Base-by-base conservation (phyloP, 2,113 vertebrate genomes). In the Pseudorectes ferrugineus region DNA sequence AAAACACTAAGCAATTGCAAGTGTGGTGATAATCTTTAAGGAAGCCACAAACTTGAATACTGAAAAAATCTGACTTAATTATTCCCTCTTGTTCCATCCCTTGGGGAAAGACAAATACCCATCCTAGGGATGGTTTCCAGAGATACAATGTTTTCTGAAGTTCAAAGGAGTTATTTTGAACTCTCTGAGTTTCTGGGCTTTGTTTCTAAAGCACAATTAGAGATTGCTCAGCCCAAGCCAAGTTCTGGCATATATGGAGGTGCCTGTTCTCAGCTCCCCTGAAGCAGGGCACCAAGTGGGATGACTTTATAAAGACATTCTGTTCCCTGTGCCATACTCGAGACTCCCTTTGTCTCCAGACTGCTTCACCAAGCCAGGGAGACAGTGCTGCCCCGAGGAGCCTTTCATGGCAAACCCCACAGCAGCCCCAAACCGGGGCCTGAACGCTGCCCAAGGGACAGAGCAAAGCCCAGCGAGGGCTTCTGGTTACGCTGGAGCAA, bases 231-330 rank as follows among this genome's bases (percentile, higher is more conserved):
- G 77, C 75, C 62, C 88, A 70, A 86, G 91, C 90, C 95, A 97
- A 97, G 85, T 66, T 78, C 84, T 58, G 40, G 66, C 83, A 57
- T 85, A 51, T 48, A 80, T 31, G 82, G 88, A 85, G 78, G 79
- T 80, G 78, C 70, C 72, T 20, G 26, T 81, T 84, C 79, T n/a
- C 52, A 83, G 80, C 36, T 88, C 55, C 82, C 52, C 76, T 42
- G 28, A 72, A 91, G 86, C 91, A 51, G 17, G 82, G 38, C 40
- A 57, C 4, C 0, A 22, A 89, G 67, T 26, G 40, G 45, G 24
- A 51, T 92, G 88, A 52, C 85, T 94, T 95, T 92, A 92, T 89
- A 89, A 93, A 97, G 95, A 35, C 89, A 88, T 93, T 92, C 54
- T 91, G 31, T 14, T 85, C 73, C 42, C 79, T 45, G 22, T 29